These are phyloP conservation scores for Erebia palarica DNA, from an alignment of 2,888 invertebrate genomes.

Conservation along the genomic window DNA sequence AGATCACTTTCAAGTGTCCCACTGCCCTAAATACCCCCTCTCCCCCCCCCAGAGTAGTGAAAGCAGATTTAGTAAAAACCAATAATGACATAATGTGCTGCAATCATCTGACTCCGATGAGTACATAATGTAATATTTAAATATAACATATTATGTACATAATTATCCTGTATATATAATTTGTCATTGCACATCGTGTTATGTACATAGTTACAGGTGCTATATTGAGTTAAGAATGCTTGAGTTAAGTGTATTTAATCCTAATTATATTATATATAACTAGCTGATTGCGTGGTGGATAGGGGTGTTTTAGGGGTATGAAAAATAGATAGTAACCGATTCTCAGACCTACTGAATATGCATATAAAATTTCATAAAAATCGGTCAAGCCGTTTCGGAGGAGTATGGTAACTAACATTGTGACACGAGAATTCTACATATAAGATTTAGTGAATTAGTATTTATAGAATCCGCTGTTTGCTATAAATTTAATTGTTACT, in stretches of 20 bases:
- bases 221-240: not conserved
- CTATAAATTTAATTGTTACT: no score
- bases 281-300: no score
- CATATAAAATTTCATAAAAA: no score
- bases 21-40: conserved; percentile 57
- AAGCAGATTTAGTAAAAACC: conserved; percentile 57
- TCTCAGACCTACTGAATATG: no score
- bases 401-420: no score
- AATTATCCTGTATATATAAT: not conserved
- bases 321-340: no score
- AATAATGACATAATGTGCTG: conserved; percentile 60
- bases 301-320: no score
- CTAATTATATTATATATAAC: not conserved
- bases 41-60: conserved; percentile 50
- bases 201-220: not conserved
- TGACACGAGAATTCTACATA: no score
- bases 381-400: no score
- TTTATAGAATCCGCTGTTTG: no score
- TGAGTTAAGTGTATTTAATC: not conserved
- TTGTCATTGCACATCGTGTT: not conserved
- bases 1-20: conserved; percentile 60
- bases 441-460: not conserved
- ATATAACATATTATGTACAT: conserved; percentile 11
- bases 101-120: conserved; percentile 39
- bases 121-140: conserved; percentile 15